Evolutionary conservation across 2,888 invertebrate genomes (phyloP).

Genomic region (Apocheima hispidaria): DNA sequence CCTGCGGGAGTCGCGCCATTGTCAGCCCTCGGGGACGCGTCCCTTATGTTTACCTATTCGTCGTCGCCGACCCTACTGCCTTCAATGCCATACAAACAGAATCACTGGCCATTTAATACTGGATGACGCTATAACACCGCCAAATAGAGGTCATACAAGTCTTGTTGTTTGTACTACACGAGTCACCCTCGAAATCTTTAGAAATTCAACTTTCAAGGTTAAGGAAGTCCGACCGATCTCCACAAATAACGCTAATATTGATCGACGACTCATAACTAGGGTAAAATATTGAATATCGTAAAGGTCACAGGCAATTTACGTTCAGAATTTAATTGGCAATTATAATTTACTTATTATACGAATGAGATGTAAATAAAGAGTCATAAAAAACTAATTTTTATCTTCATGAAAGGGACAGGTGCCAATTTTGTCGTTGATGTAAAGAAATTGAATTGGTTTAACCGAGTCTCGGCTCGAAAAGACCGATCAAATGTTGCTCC

Average conservation of each 20-base stretch:
- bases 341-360: conserved; percentile 43
- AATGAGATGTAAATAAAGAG: conserved; percentile 34
- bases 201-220: conserved; percentile 32
- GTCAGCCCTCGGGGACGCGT: conserved; percentile 61
- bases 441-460: conserved; percentile 49
- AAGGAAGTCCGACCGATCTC: conserved; percentile 23
- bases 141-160: conserved; percentile 43
- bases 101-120: conserved; percentile 46
- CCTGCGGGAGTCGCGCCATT: conserved; percentile 65
- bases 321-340: conserved; percentile 44
- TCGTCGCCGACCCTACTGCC: conserved; percentile 62
- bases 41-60: conserved; percentile 65
- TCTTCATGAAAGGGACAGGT: conserved; percentile 48
- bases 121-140: conserved; percentile 41
- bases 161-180: conserved; percentile 35
- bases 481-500: conserved; percentile 48
- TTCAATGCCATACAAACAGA: conserved; percentile 54
- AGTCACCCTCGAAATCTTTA: conserved; percentile 26
- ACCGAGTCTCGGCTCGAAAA: conserved; percentile 45
- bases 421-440: conserved; percentile 38
- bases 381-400: conserved; percentile 46
- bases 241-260: conserved; percentile 24
- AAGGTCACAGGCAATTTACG: conserved; percentile 47
- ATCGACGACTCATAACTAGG: conserved; percentile 21
- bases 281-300: conserved; percentile 29